Evolutionary conservation across 2,888 invertebrate genomes (phyloP).

Genomic region (Enchytraeus crypticus): DNA sequence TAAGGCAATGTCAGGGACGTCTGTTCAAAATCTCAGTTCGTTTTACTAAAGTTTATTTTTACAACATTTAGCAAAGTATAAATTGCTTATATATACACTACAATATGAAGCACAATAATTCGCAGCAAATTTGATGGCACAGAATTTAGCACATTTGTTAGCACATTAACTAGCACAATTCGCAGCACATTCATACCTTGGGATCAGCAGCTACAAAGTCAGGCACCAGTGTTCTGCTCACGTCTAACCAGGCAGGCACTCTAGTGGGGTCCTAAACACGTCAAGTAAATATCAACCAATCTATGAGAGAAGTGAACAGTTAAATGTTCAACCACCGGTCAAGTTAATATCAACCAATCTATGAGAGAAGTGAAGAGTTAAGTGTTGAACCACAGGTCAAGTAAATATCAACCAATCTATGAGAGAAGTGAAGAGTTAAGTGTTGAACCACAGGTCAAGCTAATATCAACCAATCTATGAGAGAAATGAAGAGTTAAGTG

Average conservation of each 20-base stretch:
- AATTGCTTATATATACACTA: neutral
- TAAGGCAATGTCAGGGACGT: too few relatives aligned
- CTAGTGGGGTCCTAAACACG: constrained; percentile 54
- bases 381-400: neutral
- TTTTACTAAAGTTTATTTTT: too few relatives aligned
- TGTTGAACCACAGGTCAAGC: too few relatives aligned
- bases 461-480: too few relatives aligned
- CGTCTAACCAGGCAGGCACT: constrained; percentile 71
- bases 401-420: too few relatives aligned
- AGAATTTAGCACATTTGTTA: too few relatives aligned
- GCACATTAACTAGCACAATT: too few relatives aligned
- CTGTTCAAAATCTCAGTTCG: too few relatives aligned
- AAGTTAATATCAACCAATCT: neutral
- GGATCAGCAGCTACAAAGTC: constrained; percentile 81
- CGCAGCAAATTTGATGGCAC: too few relatives aligned
- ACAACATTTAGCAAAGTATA: neutral
- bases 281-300: too few relatives aligned
- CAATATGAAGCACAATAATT: neutral
- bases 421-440: too few relatives aligned
- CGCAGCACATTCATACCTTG: constrained; percentile 52
- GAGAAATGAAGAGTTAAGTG: too few relatives aligned
- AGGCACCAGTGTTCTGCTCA: constrained; percentile 74
- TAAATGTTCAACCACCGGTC: neutral
- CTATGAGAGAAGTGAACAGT: neutral
- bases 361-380: neutral